These are phyloP conservation scores for Arvicanthis niloticus DNA, from an alignment of 2,113 vertebrate genomes.

Conservation along the genomic window DNA sequence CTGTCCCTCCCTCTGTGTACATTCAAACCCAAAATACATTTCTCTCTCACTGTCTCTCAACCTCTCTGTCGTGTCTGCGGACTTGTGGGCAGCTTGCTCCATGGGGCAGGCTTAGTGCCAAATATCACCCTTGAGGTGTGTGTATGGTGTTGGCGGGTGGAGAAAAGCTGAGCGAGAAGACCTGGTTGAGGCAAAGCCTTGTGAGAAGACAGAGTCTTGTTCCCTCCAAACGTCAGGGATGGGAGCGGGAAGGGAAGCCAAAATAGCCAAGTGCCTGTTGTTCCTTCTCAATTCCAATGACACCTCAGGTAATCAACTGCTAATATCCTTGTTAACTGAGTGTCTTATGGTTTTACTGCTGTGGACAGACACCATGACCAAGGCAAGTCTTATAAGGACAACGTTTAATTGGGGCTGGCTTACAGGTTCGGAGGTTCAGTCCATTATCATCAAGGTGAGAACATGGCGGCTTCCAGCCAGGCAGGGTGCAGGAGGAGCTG, in stretches of 20 bases:
- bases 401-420: no score
- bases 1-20: background rate
- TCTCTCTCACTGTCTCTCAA: slow-evolving; percentile 66
- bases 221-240: background rate
- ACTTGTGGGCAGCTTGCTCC: slow-evolving; percentile 53
- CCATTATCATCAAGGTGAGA: no score
- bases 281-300: slow-evolving; percentile 84
- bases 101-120: slow-evolving; percentile 43
- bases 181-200: slow-evolving; percentile 12
- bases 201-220: background rate
- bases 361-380: no score
- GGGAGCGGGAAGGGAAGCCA: background rate
- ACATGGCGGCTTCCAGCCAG: no score
- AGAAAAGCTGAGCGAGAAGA: background rate
- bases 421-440: no score
- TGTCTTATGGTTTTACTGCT: no score
- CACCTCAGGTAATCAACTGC: slow-evolving; percentile 85
- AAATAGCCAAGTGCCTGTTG: slow-evolving; percentile 75
- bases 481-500: no score
- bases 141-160: accelerated
- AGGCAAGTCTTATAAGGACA: no score
- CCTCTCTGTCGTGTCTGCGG: slow-evolving; percentile 58
- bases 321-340: slow-evolving; percentile 86
- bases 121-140: background rate
- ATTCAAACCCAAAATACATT: background rate